Base-by-base conservation (phyloP, 2,888 invertebrate genomes). In the Drosophila tanythrix region DNA sequence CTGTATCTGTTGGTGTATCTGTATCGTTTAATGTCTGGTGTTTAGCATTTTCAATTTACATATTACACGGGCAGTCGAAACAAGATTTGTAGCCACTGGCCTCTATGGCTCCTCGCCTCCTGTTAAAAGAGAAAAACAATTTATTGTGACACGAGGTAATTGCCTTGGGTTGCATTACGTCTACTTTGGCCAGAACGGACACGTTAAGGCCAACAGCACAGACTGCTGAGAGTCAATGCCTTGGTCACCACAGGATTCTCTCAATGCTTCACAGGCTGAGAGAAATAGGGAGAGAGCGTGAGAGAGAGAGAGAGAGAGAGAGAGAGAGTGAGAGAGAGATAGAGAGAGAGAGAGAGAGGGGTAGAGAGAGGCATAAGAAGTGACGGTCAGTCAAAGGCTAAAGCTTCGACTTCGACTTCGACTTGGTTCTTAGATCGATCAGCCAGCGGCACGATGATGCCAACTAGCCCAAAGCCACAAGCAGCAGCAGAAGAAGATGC, bases 21-120 rank as follows among this genome's bases (percentile, higher is more conserved):
- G 84, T 74, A 74, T 56, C 76, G 75, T 68, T 86, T 88, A 89
- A 89, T 85, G 88, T 88, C 90, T 88, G 90, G 90, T 90, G 90
- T 85, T 85, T 85, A 87, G 90, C 90, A 87, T 87, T 87, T 90
- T 82, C 86, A 90, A 87, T 87, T 87, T 87, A 90, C 90, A 87
- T 87, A 87, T 87, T 89, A 87, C 86, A 87, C 89, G 89, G 87
- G 84, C 73, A 76, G 89, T 81, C 82, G 88, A 82, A 89, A 88
- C 86, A 87, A 89, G 86, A 90, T 87, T 90, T 90, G 86, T 90
- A 65, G 89, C 77, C 79, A 74, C 53, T 74, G 74, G 72, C 65
- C 66, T 57, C 52, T 36, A 53, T 43, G 66, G 67, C 67, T 52
- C 40, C 51, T 67, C 52, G 46, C 46, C 65, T 56, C 33, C 38